Base-by-base conservation (phyloP, 2,888 invertebrate species). In the Orthonychiurus folsomi region DNA sequence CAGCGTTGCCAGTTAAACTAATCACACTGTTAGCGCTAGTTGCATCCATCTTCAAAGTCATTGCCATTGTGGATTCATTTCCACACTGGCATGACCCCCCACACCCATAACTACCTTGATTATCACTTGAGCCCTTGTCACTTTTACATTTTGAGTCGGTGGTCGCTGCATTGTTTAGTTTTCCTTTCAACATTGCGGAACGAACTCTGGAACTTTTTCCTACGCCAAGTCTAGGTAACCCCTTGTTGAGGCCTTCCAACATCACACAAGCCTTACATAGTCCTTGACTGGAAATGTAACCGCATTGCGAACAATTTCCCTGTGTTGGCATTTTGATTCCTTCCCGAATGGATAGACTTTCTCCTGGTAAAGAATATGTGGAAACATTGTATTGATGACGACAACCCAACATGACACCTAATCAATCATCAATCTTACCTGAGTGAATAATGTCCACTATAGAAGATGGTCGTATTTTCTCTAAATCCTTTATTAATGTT, bases 261-360 rank as follows among this genome's bases (percentile, higher is more conserved):
- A 99, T 81, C 0, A 93, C 85, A 77, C 99, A 99, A 0, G 99
- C 97, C 77, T 99, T 97, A 77, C 99, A 99, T 2, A 96, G 83
- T 73, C 86, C 84, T 76, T 96, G 95, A 66, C 96, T 96, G n/a
- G 82, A 82, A 63, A 84, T 80, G 72, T 80, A 97, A 27, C 90
- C 88, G 79, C 99, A 99, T 54, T 89, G 82, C 3, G 80, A 80
- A 76, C 97, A 97, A 55, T 81, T 83, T 60, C 87, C 86, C 74
- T 89, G 85, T 50, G 83, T 82, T 0, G 95, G 95, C 76, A 93
- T 83, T 74, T 87, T 87, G 0, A 90, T 84, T 59, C 84, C 85
- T 71, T 89, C 88, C 75, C 90, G 89, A 20, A 95, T 84, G 61
- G 85, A 82, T 75, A 97, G 79, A 62, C 86, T 85, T 80, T 95